A percentile compares a stretch with the other conserved stretches of the same genome.
Evolutionary conservation across 2,113 vertebrate species (phyloP).

Genomic region (Romanogobio albipinnatus): DNA sequence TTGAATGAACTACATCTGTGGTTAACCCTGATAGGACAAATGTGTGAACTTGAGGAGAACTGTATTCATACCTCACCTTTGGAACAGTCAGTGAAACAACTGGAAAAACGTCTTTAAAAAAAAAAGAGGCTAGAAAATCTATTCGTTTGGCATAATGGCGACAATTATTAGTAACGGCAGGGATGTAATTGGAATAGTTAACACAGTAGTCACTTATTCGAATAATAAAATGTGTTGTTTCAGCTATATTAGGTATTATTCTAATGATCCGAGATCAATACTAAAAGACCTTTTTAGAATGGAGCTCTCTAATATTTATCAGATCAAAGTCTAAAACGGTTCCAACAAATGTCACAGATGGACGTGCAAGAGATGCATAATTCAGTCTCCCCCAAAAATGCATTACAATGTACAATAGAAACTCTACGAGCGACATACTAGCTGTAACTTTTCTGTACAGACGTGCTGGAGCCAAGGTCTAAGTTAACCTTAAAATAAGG

Average conservation of each 20-base stretch:
- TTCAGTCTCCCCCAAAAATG: constrained; percentile 32
- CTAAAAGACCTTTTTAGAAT: constrained; percentile 50
- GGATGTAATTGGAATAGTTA: not conserved
- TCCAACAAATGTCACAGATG: constrained; percentile 51
- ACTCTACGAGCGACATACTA: not conserved
- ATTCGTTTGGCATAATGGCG: not conserved
- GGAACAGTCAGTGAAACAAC: too few relatives aligned
- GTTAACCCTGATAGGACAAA: not conserved
- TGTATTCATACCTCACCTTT: too few relatives aligned
- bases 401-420: constrained; percentile 5
- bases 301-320: constrained; percentile 38
- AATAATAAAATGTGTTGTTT: not conserved
- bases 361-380: constrained; percentile 38
- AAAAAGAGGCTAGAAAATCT: not conserved
- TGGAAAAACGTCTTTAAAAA: not conserved
- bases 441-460: not conserved
- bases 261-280: constrained; percentile 45
- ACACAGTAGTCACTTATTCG: not conserved
- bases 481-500: not conserved
- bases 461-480: not conserved
- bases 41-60: not conserved
- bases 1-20: not conserved
- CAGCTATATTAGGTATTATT: constrained; percentile 41
- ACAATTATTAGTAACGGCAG: not conserved
- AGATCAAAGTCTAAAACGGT: constrained; percentile 41